Percentiles rank a stretch among this genome's conserved stretches.
Conservation (phyloP, 1,140 invertebrate genomes). For the Diorhabda elongata region DNA sequence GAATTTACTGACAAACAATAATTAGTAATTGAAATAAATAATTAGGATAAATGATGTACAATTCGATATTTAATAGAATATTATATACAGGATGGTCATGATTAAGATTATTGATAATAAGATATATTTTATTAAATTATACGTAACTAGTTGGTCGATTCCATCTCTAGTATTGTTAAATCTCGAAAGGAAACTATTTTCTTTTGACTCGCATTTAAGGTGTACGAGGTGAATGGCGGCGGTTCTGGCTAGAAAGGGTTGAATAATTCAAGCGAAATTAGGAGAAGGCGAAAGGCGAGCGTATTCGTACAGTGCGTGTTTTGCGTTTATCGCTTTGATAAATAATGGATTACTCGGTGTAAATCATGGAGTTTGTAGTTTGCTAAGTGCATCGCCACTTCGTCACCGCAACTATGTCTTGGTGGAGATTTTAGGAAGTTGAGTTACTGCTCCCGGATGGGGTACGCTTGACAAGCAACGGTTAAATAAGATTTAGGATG, state of each 20-base stretch:
- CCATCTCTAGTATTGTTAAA: neutral
- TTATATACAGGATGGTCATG: too few relatives aligned
- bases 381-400: neutral
- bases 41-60: too few relatives aligned
- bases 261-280: neutral
- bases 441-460: neutral
- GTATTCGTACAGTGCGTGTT: neutral
- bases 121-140: too few relatives aligned
- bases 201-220: neutral
- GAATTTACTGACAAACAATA: too few relatives aligned
- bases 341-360: neutral
- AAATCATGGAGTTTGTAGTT: neutral
- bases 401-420: slow-evolving; percentile 1
- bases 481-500: neutral
- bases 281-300: neutral
- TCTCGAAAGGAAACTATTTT: neutral
- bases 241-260: neutral
- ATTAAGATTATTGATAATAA: too few relatives aligned
- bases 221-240: neutral
- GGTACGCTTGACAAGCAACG: neutral
- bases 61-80: too few relatives aligned
- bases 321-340: slow-evolving; percentile 2
- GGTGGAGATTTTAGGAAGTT: neutral
- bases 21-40: too few relatives aligned
- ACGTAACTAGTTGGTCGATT: too few relatives aligned